Evolutionary conservation across 1,140 invertebrate genomes (phyloP), one percentile per base, ranked within the genome.

Genomic region (Tetragnatha versicolor): DNA sequence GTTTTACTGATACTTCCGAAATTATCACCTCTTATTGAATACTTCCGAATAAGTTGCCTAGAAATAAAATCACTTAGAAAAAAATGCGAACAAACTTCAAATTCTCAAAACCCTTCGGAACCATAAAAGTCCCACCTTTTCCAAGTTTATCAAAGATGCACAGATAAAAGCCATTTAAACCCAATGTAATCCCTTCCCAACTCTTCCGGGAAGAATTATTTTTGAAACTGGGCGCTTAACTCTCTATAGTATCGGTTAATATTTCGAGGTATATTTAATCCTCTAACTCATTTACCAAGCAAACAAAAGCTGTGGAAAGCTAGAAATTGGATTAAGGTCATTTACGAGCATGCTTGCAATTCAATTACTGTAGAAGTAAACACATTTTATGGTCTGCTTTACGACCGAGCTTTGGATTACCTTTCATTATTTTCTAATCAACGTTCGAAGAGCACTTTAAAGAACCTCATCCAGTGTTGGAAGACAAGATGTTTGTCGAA

Each of bases 401-500:
- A 75, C 55, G 42, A 75, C 35, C 29, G 63, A n/a, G 39, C 60
- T 22, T n/a, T 51, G 72, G 39, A 63, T 75, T 63, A 75, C 58
- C 51, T 25, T 58, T 60, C 51, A 73, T 73, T 70, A 70, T 70
- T 70, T 70, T 55, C 31, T 55, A 70, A 70, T 70, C 47, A 70
- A 31, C n/a, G 42, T 17, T 49, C 14, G 47, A 37, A 17, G n/a
- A 37, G 20, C 68, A 55, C 68, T 70, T 70, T 70, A 55, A 53
- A 51, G 68, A 53, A 53, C 33, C 31, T 31, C 17, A n/a, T 47
- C 22, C 39, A 68, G 49, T 39, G 51, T 55, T n/a, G 31, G 42
- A 29, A 31, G 27, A 31, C 33, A 22, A 25, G 20, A 63, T 63
- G 37, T 10, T n/a, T n/a, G n/a, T n/a, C n/a, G n/a, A n/a, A n/a